Conservation (phyloP, 2,888 invertebrate genomes). For the Apotomis capreana region DNA sequence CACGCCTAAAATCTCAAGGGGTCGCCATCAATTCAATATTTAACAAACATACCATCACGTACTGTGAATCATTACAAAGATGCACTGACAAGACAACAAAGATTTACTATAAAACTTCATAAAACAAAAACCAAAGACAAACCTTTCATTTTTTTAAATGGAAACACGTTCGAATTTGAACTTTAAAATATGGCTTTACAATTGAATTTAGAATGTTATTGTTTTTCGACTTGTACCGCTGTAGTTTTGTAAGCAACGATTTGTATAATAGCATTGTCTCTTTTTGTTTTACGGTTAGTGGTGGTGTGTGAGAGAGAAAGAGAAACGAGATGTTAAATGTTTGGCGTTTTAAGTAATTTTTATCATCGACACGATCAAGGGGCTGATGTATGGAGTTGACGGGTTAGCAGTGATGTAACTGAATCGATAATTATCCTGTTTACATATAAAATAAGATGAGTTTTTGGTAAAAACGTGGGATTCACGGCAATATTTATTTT, state of each 20-base stretch:
- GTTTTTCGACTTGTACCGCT: constrained; percentile 3
- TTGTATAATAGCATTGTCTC: constrained; percentile 46
- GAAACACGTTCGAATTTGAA: constrained; percentile 1
- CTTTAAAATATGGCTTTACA: constrained; percentile 9
- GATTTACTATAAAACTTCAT: constrained; percentile 60
- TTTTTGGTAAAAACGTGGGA: neutral
- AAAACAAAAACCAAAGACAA: constrained; percentile 30
- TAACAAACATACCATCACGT: constrained; percentile 70
- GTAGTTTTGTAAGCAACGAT: constrained; percentile 10
- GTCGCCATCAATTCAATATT: constrained; percentile 69
- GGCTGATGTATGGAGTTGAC: constrained; percentile 79
- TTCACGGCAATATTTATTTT: neutral
- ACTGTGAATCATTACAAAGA: constrained; percentile 67
- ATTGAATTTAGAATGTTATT: neutral
- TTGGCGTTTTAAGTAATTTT: constrained; percentile 83
- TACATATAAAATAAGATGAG: constrained; percentile 5
- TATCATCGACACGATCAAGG: constrained; percentile 80
- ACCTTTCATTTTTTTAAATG: constrained; percentile 9
- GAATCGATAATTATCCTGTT: constrained; percentile 53
- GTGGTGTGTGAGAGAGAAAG: constrained; percentile 59
- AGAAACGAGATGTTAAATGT: constrained; percentile 76
- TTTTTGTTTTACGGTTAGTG: constrained; percentile 47
- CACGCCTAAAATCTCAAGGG: constrained; percentile 53
- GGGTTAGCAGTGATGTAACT: constrained; percentile 64
- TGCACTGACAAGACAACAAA: constrained; percentile 66